Conservation (phyloP, 2,113 vertebrate species). For the Pheucticus melanocephalus region DNA sequence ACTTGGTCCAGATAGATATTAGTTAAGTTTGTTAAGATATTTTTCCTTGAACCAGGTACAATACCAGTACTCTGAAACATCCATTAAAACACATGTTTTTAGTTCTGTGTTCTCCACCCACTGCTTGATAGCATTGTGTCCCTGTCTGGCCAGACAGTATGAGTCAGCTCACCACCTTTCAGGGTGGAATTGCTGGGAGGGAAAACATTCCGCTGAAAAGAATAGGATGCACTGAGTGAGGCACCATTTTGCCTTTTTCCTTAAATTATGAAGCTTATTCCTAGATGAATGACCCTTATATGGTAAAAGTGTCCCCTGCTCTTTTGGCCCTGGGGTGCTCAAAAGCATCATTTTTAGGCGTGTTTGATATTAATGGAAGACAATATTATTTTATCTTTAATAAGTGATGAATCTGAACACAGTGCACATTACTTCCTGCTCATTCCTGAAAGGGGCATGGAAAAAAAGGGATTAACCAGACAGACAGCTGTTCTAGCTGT, state of each 20-base stretch:
- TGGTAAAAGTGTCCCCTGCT: not conserved
- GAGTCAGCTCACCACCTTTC: slow-evolving; percentile 24
- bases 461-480: not conserved
- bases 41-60: not conserved
- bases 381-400: slow-evolving; percentile 43
- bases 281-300: not conserved
- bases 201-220: not conserved
- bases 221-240: not conserved
- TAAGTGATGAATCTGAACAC: slow-evolving; percentile 30
- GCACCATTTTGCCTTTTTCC: not conserved
- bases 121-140: not conserved
- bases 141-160: not conserved
- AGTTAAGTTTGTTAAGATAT: not conserved
- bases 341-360: not conserved
- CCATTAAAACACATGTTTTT: not conserved
- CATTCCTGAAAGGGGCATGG: slow-evolving; percentile 50
- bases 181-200: not conserved
- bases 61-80: not conserved
- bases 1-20: not conserved
- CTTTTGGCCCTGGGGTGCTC: not conserved
- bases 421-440: slow-evolving; percentile 29
- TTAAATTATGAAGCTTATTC: not conserved
- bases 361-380: slow-evolving; percentile 18
- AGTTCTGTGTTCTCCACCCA: not conserved
- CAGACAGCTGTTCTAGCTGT: slow-evolving; percentile 24